Conservation (phyloP, 2,888 invertebrate genomes). For the Lysandra bellargus region DNA sequence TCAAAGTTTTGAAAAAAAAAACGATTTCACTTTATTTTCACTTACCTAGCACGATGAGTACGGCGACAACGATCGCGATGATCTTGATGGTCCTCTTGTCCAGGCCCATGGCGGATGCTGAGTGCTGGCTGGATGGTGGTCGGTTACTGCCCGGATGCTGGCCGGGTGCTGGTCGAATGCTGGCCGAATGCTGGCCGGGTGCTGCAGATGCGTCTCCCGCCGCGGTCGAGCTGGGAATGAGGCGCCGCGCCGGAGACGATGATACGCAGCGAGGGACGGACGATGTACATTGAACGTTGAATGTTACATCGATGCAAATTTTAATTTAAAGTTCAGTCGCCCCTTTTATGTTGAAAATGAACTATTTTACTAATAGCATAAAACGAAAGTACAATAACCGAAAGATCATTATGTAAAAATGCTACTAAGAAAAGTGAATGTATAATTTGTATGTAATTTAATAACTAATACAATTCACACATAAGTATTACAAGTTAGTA, state of each 20-base stretch:
- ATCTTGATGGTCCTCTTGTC: constrained; percentile 71
- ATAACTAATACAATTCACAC: too few species aligned
- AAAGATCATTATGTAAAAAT: not conserved
- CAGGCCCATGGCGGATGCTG: constrained; percentile 55
- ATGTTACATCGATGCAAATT: not conserved
- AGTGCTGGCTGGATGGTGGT: not conserved
- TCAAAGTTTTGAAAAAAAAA: not conserved
- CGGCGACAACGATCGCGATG: constrained; percentile 58
- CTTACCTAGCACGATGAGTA: constrained; percentile 65
- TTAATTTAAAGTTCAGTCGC: not conserved
- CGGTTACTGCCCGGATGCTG: not conserved
- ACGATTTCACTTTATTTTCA: constrained; percentile 7
- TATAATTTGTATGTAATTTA: too few species aligned
- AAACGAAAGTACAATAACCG: not conserved
- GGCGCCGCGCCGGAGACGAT: constrained; percentile 33
- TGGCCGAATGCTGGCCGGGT: constrained; percentile 30
- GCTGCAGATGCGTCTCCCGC: constrained; percentile 37
- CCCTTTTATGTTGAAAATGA: not conserved
- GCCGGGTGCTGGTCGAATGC: constrained; percentile 14
- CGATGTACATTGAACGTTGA: constrained; percentile 49
- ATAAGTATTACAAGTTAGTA: too few species aligned
- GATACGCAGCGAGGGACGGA: constrained; percentile 33
- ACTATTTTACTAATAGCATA: not conserved
- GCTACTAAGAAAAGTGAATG: too few species aligned
- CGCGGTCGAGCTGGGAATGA: constrained; percentile 39